Evolutionary conservation across 2,113 vertebrate species (phyloP), one percentile per base, ranked within the genome.

Genomic region (Delphinus delphis): DNA sequence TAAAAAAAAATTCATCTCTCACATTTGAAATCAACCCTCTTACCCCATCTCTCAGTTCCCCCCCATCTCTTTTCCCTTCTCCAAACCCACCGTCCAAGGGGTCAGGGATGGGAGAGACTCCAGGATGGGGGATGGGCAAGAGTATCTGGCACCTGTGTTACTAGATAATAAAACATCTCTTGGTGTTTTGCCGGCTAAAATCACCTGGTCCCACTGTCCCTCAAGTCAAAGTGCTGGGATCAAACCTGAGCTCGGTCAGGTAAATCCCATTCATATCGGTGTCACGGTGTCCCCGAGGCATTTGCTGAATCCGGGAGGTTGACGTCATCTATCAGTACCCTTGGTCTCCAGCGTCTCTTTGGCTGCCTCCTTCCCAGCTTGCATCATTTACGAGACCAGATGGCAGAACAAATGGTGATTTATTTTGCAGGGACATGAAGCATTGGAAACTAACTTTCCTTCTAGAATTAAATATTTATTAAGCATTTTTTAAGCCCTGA

Each of bases 221-320:
- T 93, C 33, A 1, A 3, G 17, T 41, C 60, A 21, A 2, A 47
- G 63, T 5, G 14, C 1, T 31, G 0, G 0, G 31, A 65, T 47
- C 23, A 26, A 50, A 33, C 33, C 60, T 28, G 31, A 53, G 50
- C 31, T 82, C 67, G 1, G 5, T 47, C 5, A 3, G 31, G 41
- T 20, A 18, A 2, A 26, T 44, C 25, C 5, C 41, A 6, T 23
- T 9, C 2, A 10, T 1, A 6, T 25, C 26, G 0, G 60, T 10
- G 36, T 79, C 41, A 0, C 15, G 0, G 60, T 1, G 6, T 79
- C 67, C 6, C 41, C 0, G 2, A 17, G 87, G 36, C 26, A 3
- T 77, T 33, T 74, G 62, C 68, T n/a, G 31, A 36, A 0, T 77
- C 36, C 4, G 0, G 26, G 70, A 70, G 8, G 36, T 38, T 33